A percentile compares a stretch with the other conserved stretches of the same genome.
These are phyloP conservation scores for Copidosoma floridanum DNA, from an alignment of 1,140 invertebrate genomes.

Conservation along the genomic window DNA sequence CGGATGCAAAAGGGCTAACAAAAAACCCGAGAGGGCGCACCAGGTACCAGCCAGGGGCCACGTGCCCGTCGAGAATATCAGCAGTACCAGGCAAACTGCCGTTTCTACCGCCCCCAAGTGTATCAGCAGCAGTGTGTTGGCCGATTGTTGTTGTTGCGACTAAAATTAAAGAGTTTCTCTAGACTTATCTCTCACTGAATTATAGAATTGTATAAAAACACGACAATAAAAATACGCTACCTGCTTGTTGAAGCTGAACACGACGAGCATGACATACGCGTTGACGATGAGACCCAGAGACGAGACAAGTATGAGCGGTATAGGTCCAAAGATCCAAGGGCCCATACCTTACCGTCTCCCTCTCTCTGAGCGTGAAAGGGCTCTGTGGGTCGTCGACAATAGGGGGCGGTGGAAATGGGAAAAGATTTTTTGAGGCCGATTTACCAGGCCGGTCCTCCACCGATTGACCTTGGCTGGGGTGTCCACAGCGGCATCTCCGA, in stretches of 20 bases:
- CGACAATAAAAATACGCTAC: constrained; percentile 24
- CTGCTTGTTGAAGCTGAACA: constrained; percentile 51
- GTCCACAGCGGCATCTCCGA: background rate
- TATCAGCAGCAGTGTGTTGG: constrained; percentile 69
- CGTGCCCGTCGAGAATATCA: constrained; percentile 56
- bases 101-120: constrained; percentile 70
- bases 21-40: constrained; percentile 64
- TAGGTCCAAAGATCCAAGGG: constrained; percentile 60
- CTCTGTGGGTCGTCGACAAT: too few relatives aligned
- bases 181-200: background rate
- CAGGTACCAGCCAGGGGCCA: constrained; percentile 57
- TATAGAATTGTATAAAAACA: background rate
- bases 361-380: too few relatives aligned
- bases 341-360: too few relatives aligned
- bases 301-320: constrained; percentile 61
- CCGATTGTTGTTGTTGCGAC: constrained; percentile 57
- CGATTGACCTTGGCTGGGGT: background rate
- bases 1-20: constrained; percentile 71
- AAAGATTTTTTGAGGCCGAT: background rate
- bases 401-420: too few relatives aligned
- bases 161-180: constrained; percentile 21
- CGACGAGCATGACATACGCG: constrained; percentile 60
- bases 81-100: constrained; percentile 63
- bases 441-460: background rate
- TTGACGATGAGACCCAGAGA: constrained; percentile 62